A percentile compares a stretch with the other conserved stretches of the same genome.
phyloP scores from a whole-genome alignment of 2,888 invertebrate species.

The Biston stratarius region DNA sequence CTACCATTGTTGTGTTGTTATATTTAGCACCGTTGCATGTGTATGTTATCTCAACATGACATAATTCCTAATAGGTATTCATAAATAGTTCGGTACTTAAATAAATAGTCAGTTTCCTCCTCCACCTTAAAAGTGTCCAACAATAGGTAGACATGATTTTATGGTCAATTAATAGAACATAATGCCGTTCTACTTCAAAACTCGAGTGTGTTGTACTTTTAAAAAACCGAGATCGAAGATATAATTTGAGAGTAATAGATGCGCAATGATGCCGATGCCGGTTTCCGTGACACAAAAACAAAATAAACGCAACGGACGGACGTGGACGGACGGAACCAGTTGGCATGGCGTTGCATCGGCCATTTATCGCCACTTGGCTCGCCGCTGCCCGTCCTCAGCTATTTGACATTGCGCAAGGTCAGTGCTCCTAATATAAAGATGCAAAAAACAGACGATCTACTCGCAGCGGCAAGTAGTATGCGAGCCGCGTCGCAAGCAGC shows the following conservation, averaged over 20 bases:
- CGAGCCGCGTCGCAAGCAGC: constrained; percentile 61
- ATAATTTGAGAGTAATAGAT: constrained; percentile 22
- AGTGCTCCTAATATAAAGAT: constrained; percentile 84
- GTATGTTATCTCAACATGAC: constrained; percentile 7
- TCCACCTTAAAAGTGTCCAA: constrained; percentile 2
- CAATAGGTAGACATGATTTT: not conserved
- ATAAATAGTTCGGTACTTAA: not conserved
- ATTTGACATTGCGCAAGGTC: constrained; percentile 86
- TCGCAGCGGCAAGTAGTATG: constrained; percentile 51
- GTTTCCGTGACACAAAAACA: constrained; percentile 69
- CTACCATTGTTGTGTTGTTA: constrained; percentile 1
- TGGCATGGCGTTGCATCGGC: constrained; percentile 64
- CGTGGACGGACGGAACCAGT: constrained; percentile 60
- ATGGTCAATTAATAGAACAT: not conserved
- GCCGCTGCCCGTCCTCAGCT: constrained; percentile 68
- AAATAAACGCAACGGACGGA: constrained; percentile 53
- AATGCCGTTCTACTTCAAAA: not conserved
- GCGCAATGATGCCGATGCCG: constrained; percentile 52
- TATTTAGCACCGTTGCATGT: constrained; percentile 1
- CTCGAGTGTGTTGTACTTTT: not conserved
- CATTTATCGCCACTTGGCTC: constrained; percentile 63
- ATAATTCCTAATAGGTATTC: not conserved
- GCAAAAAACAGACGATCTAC: constrained; percentile 64
- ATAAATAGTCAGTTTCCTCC: not conserved
- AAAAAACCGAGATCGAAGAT: not conserved